phyloP scores from a whole-genome alignment of 2,113 vertebrate genomes.

The Syngnathus floridae region DNA sequence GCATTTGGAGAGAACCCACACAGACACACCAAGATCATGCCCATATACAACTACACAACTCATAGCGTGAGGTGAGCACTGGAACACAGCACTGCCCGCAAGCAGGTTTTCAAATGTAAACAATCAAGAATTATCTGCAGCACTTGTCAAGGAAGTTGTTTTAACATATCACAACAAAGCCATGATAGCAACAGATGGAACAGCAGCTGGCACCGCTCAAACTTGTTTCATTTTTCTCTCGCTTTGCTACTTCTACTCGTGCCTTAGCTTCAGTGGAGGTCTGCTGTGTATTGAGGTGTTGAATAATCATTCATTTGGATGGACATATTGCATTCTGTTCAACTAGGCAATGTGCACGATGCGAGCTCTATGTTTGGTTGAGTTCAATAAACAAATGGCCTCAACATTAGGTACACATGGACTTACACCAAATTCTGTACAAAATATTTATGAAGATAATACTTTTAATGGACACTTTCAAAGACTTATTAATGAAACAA shows the following conservation, averaged over 20 bases:
- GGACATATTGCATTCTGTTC: constrained; percentile 23
- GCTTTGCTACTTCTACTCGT: constrained; percentile 29
- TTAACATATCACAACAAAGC: constrained; percentile 63
- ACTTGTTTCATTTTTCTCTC: constrained; percentile 62
- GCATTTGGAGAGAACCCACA: background rate
- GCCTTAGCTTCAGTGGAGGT: constrained; percentile 46
- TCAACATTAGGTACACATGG: background rate
- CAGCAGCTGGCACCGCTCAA: constrained; percentile 72
- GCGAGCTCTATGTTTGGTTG: background rate
- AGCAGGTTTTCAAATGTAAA: constrained; percentile 54
- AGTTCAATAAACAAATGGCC: background rate
- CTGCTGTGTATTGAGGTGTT: constrained; percentile 62
- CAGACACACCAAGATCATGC: background rate
- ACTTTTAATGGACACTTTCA: background rate
- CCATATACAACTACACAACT: background rate
- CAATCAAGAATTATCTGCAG: constrained; percentile 58
- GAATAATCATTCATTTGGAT: constrained; percentile 68
- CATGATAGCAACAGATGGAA: constrained; percentile 75
- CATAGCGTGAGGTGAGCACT: constrained; percentile 23
- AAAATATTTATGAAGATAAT: background rate
- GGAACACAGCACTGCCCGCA: constrained; percentile 35
- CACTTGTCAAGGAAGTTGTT: constrained; percentile 65
- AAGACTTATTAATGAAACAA: background rate
- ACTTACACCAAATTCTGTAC: background rate
- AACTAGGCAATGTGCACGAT: background rate